Evolutionary conservation across 2,888 invertebrate genomes (phyloP), one percentile per base, ranked within the genome.

Genomic region (Meiosimyza platycephala): DNA sequence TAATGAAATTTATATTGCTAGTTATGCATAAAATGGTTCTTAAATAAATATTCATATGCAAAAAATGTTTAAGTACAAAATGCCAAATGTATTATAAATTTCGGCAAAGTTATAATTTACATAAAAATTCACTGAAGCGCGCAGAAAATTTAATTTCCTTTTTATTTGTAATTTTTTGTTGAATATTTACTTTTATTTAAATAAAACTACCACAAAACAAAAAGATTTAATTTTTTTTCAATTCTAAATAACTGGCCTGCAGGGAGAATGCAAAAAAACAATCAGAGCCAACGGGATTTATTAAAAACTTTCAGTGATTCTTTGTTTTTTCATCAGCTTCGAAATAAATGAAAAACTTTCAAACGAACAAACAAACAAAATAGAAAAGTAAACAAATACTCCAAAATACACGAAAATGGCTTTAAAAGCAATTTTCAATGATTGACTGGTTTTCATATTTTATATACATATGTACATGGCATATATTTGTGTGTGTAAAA

Each of bases 91-190:
- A 28, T 57, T 11, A 13, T 18, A 57, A 22, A 9, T 28, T 57
- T 65, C 16, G 16, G 7, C 48, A 65, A 65, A n/a, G 18, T 48
- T 28, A 67, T 57, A 67, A 67, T 55, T 67, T 55, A 67, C 67
- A 55, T 54, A 55, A 55, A 67, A 40, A 54, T 67, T 40, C 40
- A 67, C 67, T 67, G 55, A 57, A 55, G 67, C 54, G 67, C 15
- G 33, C 40, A 15, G 12, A 57, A 57, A 12, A 57, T 28, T 15
- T 57, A 57, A 15, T 57, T 57, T 57, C 28, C 28, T 22, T 57
- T 12, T 57, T 18, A 57, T 28, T 18, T 11, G 12, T 13, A 13
- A 13, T 57, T 28, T 28, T 28, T 57, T 57, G 28, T 28, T 16
- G 6, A 57, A 57, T 11, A 57, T 57, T n/a, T 15, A 28, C 15